phyloP scores from a whole-genome alignment of 1,140 invertebrate species.

The Bombus affinis region DNA sequence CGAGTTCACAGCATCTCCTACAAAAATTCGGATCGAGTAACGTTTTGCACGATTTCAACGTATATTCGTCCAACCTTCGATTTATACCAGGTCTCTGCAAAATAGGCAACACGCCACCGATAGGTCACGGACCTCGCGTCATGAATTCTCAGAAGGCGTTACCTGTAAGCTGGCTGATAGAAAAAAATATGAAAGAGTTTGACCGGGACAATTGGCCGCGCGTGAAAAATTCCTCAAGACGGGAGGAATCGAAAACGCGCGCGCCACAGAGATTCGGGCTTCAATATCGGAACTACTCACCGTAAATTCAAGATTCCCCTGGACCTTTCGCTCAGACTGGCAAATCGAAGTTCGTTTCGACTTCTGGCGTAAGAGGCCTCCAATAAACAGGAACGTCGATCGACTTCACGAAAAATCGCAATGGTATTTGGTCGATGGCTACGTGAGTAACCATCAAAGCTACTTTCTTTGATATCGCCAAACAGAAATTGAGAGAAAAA shows the following conservation, averaged over 20 bases:
- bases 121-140: not conserved
- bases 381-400: not conserved
- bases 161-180: not conserved
- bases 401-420: not conserved
- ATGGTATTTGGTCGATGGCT: not conserved
- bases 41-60: conserved; percentile 16
- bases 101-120: not conserved
- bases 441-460: not conserved
- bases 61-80: not conserved
- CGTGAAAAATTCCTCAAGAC: not conserved
- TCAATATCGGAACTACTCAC: conserved; percentile 19
- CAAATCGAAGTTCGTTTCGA: conserved; percentile 17
- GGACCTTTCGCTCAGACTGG: conserved; percentile 16
- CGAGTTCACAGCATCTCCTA: not conserved
- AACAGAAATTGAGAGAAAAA: not conserved
- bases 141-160: not conserved
- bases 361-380: not conserved
- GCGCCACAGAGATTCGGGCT: not conserved
- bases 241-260: not conserved
- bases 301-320: conserved; percentile 24
- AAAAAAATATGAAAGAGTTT: not conserved
- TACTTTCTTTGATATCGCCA: not conserved
- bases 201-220: conserved; percentile 10
- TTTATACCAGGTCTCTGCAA: not conserved
- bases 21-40: conserved; percentile 17